Base-by-base conservation (phyloP, 2,113 vertebrate species). In the Zosterops japonicus region DNA sequence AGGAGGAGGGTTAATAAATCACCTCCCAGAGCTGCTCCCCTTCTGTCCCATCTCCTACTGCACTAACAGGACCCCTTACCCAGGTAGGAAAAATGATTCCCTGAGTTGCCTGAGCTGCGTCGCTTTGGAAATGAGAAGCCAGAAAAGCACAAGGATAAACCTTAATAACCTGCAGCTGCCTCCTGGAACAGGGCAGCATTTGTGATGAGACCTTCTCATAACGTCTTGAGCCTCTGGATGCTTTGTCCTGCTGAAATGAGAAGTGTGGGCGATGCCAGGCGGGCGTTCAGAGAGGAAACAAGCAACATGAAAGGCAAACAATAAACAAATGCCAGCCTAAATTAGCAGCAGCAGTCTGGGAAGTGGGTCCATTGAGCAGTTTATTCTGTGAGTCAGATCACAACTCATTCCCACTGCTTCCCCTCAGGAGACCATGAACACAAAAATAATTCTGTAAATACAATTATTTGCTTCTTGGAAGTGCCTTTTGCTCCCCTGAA, bases 321-420 rank as follows among this genome's bases (percentile, higher is more conserved):
- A 31, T 4, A 56, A 89, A 68, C 27, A 84, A 95, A 69, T 16
- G 44, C 14, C 46, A 69, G 28, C 28, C 23, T 18, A 74, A 87
- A 91, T 76, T 47, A 93, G 83, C 84, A 91, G 84, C 74, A 68
- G 84, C 77, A 53, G 77, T 4, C 53, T 35, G 52, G 84, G 64
- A 80, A 93, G 65, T 42, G 61, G 82, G 57, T 85, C 55, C 90
- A 57, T 67, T 28, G 87, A 93, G 70, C n/a, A 64, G 23, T 67
- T 91, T 87, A 61, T 89, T 89, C 94, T 80, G 76, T 70, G 89
- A 96, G 74, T 87, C 91, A 95, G 70, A 87, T 80, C 84, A 50
- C 60, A 91, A 5, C 17, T 35, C 56, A 53, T 94, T 83, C 76
- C 85, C 55, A 18, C 52, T 69, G 49, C 56, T 95, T 90, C 61